Evolutionary conservation across 1,140 invertebrate genomes (phyloP).

Genomic region (Microplitis mediator): DNA sequence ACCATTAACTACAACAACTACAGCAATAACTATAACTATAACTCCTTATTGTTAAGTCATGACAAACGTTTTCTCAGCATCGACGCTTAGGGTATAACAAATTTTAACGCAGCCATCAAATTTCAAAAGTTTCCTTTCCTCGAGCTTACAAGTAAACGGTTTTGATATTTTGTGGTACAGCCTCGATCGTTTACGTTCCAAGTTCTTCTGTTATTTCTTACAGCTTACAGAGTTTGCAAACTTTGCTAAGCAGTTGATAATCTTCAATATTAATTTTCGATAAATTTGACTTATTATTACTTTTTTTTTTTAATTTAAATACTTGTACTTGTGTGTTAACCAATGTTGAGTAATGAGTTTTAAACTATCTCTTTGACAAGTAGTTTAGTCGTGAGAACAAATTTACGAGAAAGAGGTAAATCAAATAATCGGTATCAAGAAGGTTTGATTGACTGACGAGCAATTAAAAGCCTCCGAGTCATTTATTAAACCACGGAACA

Average conservation of each 20-base stretch:
- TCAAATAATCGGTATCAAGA: background rate
- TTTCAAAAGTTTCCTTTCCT: background rate
- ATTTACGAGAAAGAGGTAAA: no score
- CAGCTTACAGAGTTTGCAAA: background rate
- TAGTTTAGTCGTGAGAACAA: no score
- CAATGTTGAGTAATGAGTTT: no score
- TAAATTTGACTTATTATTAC: no score
- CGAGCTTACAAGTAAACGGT: background rate
- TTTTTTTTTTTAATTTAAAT: no score
- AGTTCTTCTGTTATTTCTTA: background rate
- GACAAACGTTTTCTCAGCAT: background rate
- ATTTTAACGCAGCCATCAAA: conserved; percentile 7
- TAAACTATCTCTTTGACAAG: no score
- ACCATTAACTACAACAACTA: no score
- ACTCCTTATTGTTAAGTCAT: background rate
- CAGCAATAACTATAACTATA: no score
- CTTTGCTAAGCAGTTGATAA: no score
- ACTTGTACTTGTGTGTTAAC: no score
- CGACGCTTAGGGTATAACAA: background rate
- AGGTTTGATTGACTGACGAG: background rate
- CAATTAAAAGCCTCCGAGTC: background rate
- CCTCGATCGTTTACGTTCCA: background rate
- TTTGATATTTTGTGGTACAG: background rate
- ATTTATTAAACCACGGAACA: no score
- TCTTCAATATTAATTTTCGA: no score